Percentiles rank a stretch among this genome's conserved stretches.
phyloP scores from a whole-genome alignment of 2,888 invertebrate species.

The Operophtera brumata region DNA sequence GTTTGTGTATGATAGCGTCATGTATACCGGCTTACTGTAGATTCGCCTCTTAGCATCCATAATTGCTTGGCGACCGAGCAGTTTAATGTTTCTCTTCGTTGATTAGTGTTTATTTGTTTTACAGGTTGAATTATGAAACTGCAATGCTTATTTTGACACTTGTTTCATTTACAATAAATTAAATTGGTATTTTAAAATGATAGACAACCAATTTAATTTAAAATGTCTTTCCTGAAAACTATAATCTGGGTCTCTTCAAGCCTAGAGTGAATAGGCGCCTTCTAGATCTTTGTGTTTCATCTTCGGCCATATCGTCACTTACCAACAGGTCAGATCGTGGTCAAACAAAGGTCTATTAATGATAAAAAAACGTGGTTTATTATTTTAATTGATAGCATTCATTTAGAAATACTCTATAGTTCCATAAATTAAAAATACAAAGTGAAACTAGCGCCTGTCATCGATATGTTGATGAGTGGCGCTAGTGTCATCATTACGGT shows the following conservation, averaged over 20 bases:
- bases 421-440: not conserved
- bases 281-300: too few species aligned
- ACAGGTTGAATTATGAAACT: constrained; percentile 22
- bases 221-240: too few species aligned
- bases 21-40: constrained; percentile 77
- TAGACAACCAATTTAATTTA: not conserved
- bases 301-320: too few species aligned
- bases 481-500: constrained; percentile 37
- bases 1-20: constrained; percentile 79
- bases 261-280: too few species aligned
- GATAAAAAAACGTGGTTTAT: too few species aligned
- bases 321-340: too few species aligned
- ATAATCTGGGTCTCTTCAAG: too few species aligned
- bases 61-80: constrained; percentile 74
- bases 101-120: constrained; percentile 55
- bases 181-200: too few species aligned
- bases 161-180: not conserved
- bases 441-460: constrained; percentile 15
- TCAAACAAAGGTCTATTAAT: too few species aligned
- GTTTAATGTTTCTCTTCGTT: constrained; percentile 64
- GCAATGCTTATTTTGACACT: constrained; percentile 7
- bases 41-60: constrained; percentile 77
- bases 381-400: not conserved
- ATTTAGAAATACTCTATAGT: not conserved
- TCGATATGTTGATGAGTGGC: constrained; percentile 41